phyloP scores from a whole-genome alignment of 2,888 invertebrate genomes.

The Amiota minor region DNA sequence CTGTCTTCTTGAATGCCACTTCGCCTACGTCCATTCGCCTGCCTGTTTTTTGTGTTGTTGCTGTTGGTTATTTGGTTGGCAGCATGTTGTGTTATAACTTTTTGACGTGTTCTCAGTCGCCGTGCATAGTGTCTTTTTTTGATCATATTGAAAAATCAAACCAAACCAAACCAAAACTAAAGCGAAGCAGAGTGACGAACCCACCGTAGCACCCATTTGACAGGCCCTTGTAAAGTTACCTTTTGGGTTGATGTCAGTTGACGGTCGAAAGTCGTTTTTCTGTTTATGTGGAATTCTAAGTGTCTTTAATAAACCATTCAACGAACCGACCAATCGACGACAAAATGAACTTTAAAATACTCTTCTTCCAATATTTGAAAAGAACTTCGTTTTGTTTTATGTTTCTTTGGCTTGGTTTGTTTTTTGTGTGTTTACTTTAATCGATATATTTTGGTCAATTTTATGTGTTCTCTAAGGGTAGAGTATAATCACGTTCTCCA shows the following conservation, averaged over 20 bases:
- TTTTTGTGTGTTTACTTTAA: constrained; percentile 27
- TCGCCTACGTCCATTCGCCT: too few species aligned
- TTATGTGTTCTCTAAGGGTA: constrained; percentile 2
- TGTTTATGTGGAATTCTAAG: background rate
- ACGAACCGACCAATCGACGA: too few species aligned
- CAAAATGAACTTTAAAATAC: constrained; percentile 9
- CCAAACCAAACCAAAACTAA: too few species aligned
- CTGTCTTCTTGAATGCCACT: too few species aligned
- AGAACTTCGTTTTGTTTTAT: constrained; percentile 20
- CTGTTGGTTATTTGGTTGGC: constrained; percentile 8
- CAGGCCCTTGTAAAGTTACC: too few species aligned
- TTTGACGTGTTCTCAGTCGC: constrained; percentile 34
- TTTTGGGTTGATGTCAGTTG: background rate
- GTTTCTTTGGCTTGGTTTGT: background rate
- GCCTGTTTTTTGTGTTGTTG: background rate
- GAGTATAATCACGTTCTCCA: background rate
- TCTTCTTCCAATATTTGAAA: constrained; percentile 27
- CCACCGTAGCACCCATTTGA: too few species aligned
- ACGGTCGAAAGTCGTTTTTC: background rate
- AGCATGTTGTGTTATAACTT: constrained; percentile 43
- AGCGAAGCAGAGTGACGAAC: too few species aligned
- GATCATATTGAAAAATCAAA: too few species aligned
- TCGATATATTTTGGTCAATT: constrained; percentile 28
- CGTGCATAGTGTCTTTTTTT: background rate
- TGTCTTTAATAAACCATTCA: too few species aligned